Evolutionary conservation across 2,888 invertebrate genomes (phyloP).

Genomic region (Ochlodes sylvanus): DNA sequence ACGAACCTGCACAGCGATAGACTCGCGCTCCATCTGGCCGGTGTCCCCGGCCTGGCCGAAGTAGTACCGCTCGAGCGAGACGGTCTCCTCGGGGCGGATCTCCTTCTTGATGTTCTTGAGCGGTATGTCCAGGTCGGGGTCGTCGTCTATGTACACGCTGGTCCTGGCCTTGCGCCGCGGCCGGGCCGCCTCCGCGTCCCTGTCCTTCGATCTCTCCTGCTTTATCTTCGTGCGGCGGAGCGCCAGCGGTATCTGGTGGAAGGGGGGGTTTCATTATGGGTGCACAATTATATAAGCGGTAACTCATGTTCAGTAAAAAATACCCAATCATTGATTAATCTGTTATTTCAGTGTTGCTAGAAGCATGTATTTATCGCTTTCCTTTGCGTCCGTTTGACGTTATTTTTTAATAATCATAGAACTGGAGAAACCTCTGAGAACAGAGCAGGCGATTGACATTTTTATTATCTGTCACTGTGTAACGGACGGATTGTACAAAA

Average conservation of each 20-base stretch:
- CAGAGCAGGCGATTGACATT: no score
- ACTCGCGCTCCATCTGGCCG: constrained; percentile 47
- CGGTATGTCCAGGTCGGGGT: constrained; percentile 66
- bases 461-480: no score
- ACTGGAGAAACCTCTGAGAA: no score
- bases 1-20: constrained; percentile 74
- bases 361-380: no score
- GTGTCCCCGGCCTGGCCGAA: constrained; percentile 83
- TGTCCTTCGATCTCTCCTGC: constrained; percentile 62
- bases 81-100: constrained; percentile 70
- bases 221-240: constrained; percentile 74
- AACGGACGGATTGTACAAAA: no score
- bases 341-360: no score
- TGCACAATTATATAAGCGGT: not conserved
- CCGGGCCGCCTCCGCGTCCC: constrained; percentile 47
- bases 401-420: no score
- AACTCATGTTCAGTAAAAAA: no score
- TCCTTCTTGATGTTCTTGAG: constrained; percentile 76
- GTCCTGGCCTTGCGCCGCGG: constrained; percentile 62
- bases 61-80: constrained; percentile 87
- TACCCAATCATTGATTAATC: no score
- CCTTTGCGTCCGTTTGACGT: no score
- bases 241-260: constrained; percentile 71
- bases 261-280: constrained; percentile 47
- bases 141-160: constrained; percentile 65